Percentiles rank a stretch among this genome's conserved stretches.
Evolutionary conservation across 2,113 vertebrate species (phyloP).

Genomic region (Cheirogaleus medius): DNA sequence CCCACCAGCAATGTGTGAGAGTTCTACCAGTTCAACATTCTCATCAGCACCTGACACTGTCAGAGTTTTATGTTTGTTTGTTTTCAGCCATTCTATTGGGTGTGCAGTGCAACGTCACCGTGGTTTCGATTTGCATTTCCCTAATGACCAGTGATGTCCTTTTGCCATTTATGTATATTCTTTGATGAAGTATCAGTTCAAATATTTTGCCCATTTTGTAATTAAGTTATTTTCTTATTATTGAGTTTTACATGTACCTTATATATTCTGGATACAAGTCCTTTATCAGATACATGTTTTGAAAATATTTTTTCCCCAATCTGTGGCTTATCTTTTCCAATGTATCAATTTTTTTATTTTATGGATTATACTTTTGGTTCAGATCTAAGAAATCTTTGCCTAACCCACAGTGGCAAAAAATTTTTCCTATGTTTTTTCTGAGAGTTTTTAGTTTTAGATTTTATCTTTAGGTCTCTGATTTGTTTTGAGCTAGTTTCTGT

Average conservation of each 20-base stretch:
- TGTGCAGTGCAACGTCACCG: not conserved
- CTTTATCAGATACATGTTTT: constrained; percentile 9
- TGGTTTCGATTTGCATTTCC: not conserved
- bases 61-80: not conserved
- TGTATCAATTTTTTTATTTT: not conserved
- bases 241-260: not conserved
- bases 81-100: not conserved
- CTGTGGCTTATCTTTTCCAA: not conserved
- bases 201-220: constrained; percentile 14
- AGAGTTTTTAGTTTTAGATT: not conserved
- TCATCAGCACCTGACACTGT: not conserved
- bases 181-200: not conserved
- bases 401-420: not conserved
- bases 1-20: not conserved
- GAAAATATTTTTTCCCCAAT: not conserved
- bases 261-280: not conserved
- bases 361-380: not conserved
- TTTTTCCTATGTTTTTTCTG: not conserved
- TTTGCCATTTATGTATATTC: not conserved
- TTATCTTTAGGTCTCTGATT: not conserved
- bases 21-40: not conserved
- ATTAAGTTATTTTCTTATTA: not conserved
- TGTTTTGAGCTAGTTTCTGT: constrained; percentile 6
- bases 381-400: not conserved
- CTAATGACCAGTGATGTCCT: not conserved